Percentiles rank a stretch among this genome's conserved stretches.
Conservation (phyloP, 1,140 invertebrate genomes). For the Chlorops oryzae region DNA sequence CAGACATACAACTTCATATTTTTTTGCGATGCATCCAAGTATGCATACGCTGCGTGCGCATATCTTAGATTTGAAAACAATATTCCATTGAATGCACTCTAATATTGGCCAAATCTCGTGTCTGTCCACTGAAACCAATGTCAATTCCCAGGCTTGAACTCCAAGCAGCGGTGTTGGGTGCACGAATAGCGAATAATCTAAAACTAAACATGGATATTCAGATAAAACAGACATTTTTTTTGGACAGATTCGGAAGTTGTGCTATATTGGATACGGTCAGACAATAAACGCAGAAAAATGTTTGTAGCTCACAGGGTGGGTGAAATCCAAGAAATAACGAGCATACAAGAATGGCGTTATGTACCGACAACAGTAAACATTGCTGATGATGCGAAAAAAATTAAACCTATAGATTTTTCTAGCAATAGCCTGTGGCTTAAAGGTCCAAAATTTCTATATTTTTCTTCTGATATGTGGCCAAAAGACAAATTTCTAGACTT, state of each 20-base stretch:
- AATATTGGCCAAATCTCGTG: constrained; percentile 6
- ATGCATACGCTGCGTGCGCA: constrained; percentile 12
- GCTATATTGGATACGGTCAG: constrained; percentile 7
- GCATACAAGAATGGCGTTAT: constrained; percentile 23
- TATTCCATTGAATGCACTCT: background rate
- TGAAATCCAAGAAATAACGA: constrained; percentile 27
- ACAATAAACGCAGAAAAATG: constrained; percentile 14
- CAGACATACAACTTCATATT: constrained; percentile 10
- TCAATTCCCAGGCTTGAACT: constrained; percentile 9
- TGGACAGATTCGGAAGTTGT: constrained; percentile 8
- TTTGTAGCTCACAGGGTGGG: constrained; percentile 26
- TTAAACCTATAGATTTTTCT: constrained; percentile 3
- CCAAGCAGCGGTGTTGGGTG: no score
- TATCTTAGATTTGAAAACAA: constrained; percentile 6
- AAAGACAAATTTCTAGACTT: constrained; percentile 2
- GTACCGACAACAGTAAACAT: constrained; percentile 25
- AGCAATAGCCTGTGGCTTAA: constrained; percentile 9
- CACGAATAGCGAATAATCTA: background rate
- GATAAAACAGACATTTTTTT: background rate
- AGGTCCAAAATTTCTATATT: constrained; percentile 8
- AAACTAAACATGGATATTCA: background rate
- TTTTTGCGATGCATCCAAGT: constrained; percentile 11
- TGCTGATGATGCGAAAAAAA: constrained; percentile 32
- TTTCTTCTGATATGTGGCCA: constrained; percentile 1
- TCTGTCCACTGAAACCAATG: constrained; percentile 11